Evolutionary conservation across 1,140 invertebrate species (phyloP), one percentile per base, ranked within the genome.

Genomic region (Argopecten irradians): DNA sequence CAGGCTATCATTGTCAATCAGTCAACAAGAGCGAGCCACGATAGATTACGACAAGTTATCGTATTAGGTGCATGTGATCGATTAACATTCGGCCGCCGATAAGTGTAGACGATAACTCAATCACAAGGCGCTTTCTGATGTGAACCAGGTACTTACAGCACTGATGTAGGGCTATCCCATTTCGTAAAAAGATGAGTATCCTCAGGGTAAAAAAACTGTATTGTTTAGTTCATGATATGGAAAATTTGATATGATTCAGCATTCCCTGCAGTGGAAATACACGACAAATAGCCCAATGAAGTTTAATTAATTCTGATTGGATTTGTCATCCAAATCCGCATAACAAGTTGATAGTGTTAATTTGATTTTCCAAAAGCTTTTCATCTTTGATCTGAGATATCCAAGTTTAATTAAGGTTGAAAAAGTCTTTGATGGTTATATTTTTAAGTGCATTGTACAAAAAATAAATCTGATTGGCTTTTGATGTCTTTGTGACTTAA

Each of bases 221-320:
- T 71, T 71, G 55, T 71, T 71, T 3, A 28, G 55, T n/a, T 16
- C 13, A 1, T 71, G 55, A 16, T 71, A 71, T 71, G 22, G 55
- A 71, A 71, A n/a, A 71, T 71, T 71, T 71, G 55, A 71, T 71
- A 71, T 71, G 55, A 71, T 71, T 71, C 55, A 71, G 55, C 55
- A n/a, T 71, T 71, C 55, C 11, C 55, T n/a, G 55, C 55, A 71
- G 5, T 22, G n/a, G 22, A 71, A 71, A 71, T 28, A 71, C n/a
- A 71, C 55, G 5, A 1, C 8, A 71, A n/a, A n/a, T 28, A 71
- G 28, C 22, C 5, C n/a, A 8, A 71, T 71, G 55, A 71, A 71
- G 55, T 71, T 71, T 71, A 71, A 71, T 71, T 71, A 71, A 71
- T 71, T 71, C 28, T 71, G 55, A 71, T 71, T 5, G 55, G 5